Evolutionary conservation across 2,797 vertebrate species (phyloP).

Genomic region (Eremophila alpestris): DNA sequence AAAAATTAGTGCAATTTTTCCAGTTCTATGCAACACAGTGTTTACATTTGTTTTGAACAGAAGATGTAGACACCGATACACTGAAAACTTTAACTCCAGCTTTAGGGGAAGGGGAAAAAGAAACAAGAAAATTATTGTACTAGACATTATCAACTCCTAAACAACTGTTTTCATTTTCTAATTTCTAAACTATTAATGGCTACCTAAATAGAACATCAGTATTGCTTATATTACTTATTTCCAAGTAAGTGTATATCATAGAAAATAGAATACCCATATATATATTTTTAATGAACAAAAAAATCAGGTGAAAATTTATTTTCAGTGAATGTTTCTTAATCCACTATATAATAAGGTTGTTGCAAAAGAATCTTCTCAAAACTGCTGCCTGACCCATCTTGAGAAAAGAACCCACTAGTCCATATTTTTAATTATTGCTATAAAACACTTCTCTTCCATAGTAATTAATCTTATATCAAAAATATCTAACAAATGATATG

Average conservation of each 20-base stretch:
- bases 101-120: background rate
- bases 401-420: constrained; percentile 31
- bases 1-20: constrained; percentile 70
- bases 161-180: constrained; percentile 35
- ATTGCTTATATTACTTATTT: constrained; percentile 71
- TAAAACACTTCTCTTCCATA: background rate
- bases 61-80: constrained; percentile 12
- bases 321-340: background rate
- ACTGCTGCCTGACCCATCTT: constrained; percentile 46
- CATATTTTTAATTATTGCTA: constrained; percentile 51
- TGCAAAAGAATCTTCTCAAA: constrained; percentile 62
- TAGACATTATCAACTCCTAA: background rate
- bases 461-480: background rate
- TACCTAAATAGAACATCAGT: constrained; percentile 72
- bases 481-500: background rate
- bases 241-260: constrained; percentile 49
- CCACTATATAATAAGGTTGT: background rate
- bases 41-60: constrained; percentile 47
- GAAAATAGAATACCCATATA: constrained; percentile 68
- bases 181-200: constrained; percentile 66
- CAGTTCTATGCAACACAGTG: constrained; percentile 39
- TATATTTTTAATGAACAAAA: background rate
- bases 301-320: constrained; percentile 2
- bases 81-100: constrained; percentile 8
- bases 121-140: constrained; percentile 1